Conservation (phyloP, 2,797 vertebrate genomes). For the Arctocebus calabarensis region DNA sequence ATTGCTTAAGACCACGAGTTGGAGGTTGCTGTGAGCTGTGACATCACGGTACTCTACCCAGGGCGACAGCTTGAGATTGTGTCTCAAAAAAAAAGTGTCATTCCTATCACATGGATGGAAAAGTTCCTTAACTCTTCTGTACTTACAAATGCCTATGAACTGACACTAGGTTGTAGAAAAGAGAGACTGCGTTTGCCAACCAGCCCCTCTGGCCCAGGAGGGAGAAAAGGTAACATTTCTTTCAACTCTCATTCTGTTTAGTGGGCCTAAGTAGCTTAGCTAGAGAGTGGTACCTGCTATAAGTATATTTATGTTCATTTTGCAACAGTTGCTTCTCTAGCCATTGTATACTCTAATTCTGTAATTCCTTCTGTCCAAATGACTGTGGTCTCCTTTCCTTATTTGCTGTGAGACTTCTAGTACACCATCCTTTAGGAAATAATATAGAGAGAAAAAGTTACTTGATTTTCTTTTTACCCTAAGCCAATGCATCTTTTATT, state of each 20-base stretch:
- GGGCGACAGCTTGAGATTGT: no score
- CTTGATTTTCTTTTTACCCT: conserved; percentile 21
- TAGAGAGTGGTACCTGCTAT: neutral
- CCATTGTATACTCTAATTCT: neutral
- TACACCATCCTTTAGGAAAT: conserved; percentile 18
- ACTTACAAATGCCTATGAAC: neutral
- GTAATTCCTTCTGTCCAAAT: conserved; percentile 13
- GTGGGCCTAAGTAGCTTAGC: neutral
- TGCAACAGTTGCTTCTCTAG: neutral
- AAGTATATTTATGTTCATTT: neutral
- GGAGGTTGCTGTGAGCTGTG: no score
- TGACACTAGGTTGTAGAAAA: neutral
- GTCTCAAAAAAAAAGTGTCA: no score
- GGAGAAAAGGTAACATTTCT: neutral
- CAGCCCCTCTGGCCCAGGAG: neutral
- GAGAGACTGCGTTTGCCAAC: neutral
- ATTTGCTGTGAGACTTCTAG: neutral
- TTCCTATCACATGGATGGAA: neutral
- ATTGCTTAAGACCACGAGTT: no score
- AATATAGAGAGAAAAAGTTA: neutral
- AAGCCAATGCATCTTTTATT: conserved; percentile 3
- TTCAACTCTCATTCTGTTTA: neutral
- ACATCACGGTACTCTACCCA: no score
- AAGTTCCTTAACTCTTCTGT: neutral
- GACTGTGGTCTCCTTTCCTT: neutral